Evolutionary conservation across 2,113 vertebrate species (phyloP).

Genomic region (Egretta garzetta): DNA sequence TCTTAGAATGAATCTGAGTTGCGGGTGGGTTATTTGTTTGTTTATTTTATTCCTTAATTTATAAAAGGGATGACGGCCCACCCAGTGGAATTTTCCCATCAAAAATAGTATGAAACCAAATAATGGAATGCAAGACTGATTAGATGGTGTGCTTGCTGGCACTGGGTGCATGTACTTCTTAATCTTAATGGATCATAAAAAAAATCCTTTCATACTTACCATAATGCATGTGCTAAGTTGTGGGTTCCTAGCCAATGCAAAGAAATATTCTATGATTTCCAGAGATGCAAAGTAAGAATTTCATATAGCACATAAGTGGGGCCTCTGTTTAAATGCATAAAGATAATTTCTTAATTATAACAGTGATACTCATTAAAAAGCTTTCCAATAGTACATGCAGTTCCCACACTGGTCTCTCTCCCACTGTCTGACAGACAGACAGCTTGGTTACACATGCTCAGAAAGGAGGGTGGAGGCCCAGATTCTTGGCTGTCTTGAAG

Average conservation of each 20-base stretch:
- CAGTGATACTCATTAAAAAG: conserved; percentile 51
- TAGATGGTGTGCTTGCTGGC: conserved; percentile 62
- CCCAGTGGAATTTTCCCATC: conserved; percentile 66
- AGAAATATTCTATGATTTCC: conserved; percentile 54
- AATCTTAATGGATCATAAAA: conserved; percentile 62
- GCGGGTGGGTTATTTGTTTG: conserved; percentile 45
- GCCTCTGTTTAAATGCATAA: conserved; percentile 18
- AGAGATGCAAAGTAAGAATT: conserved; percentile 34
- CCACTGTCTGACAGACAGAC: conserved; percentile 64
- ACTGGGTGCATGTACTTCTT: conserved; percentile 41
- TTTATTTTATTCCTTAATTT: conserved; percentile 56
- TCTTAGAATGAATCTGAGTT: not conserved
- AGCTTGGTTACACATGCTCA: conserved; percentile 73
- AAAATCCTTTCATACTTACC: conserved; percentile 53
- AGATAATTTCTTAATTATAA: conserved; percentile 53
- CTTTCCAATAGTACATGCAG: conserved; percentile 34
- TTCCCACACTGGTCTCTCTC: conserved; percentile 66
- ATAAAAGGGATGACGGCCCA: conserved; percentile 45
- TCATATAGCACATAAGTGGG: not conserved
- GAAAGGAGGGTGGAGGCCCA: conserved; percentile 47
- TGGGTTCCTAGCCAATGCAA: conserved; percentile 50
- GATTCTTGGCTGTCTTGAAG: conserved; percentile 71
- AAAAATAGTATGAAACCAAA: conserved; percentile 58
- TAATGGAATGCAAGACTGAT: conserved; percentile 56
- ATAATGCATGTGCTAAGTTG: conserved; percentile 29